Base-by-base conservation (phyloP, 2,888 invertebrate genomes). In the Eurytoma californica region DNA sequence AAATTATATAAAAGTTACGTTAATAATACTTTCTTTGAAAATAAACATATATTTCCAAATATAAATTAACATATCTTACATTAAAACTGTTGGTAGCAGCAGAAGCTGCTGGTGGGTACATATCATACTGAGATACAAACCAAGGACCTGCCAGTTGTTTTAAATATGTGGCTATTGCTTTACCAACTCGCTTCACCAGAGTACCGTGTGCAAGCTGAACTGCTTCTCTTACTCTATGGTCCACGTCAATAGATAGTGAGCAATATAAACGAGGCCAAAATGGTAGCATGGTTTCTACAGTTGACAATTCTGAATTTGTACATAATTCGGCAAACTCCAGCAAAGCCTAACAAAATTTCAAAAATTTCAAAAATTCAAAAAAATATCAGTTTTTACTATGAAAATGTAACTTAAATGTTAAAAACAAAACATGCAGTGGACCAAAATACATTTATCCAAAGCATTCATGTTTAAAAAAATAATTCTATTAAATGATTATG, bases 61-160 rank as follows among this genome's bases (percentile, higher is more conserved):
- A 24, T 14, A n/a, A 51, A 16, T 55, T 51, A 51, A 75, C n/a
- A 14, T 9, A 49, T 58, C 61, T 72, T 87, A 92, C 93, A 84
- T 92, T 91, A 83, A 97, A 95, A 4, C 95, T 93, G 83, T 91
- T 90, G 53, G 90, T 91, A 0, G 97, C 96, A 79, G 94, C 93
- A 83, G 93, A 93, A 7, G 96, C 94, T 20, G 96, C 97, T 13
- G 97, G 97, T 57, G 95, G 94, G 91, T 97, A 96, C 14, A 94
- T 94, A 89, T 98, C 98, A 91, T 95, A 94, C 87, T 95, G 95
- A 72, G 96, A 95, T 63, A 94, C 93, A 86, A 97, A 93, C 98
- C 98, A 98, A 3, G 94, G 92, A 1, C 97, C 96, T 87, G 94
- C 93, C 80, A 98, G 88, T 87, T 93, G 93, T 86, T 95, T 95